Evolutionary conservation across 2,797 vertebrate species (phyloP).

Genomic region (Clarias fuscus): DNA sequence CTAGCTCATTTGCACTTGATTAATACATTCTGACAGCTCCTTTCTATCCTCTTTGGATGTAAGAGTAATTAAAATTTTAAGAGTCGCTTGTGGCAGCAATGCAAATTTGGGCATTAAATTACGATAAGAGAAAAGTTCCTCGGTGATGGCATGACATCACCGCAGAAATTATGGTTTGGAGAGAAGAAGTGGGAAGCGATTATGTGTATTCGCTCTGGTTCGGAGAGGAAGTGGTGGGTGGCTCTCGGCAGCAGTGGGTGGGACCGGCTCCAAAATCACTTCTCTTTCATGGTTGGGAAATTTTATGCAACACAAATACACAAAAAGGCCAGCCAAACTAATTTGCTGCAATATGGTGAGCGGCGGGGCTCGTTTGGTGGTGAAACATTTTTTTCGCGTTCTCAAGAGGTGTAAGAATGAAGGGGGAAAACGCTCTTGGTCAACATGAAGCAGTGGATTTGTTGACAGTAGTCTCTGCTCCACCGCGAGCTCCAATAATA

Average conservation of each 20-base stretch:
- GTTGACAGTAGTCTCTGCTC: neutral
- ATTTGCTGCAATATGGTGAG: slow-evolving; percentile 22
- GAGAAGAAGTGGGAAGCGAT: slow-evolving; percentile 3
- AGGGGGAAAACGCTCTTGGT: neutral
- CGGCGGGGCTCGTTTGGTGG: neutral
- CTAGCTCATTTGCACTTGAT: slow-evolving; percentile 48
- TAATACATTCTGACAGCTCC: slow-evolving; percentile 38
- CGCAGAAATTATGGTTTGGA: slow-evolving; percentile 1
- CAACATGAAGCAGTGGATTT: neutral
- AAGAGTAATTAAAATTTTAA: slow-evolving; percentile 50
- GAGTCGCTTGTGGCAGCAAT: slow-evolving; percentile 25
- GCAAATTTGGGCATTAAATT: slow-evolving; percentile 20
- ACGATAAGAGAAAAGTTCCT: neutral
- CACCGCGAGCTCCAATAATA: neutral
- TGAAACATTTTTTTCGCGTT: neutral
- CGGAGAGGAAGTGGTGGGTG: slow-evolving; percentile 10
- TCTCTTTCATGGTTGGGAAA: slow-evolving; percentile 12
- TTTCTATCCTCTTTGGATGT: slow-evolving; percentile 32
- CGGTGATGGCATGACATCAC: neutral
- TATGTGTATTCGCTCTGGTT: neutral
- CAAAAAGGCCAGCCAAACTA: slow-evolving; percentile 8
- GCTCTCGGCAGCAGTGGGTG: slow-evolving; percentile 16
- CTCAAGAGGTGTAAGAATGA: neutral
- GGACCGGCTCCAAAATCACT: slow-evolving; percentile 9
- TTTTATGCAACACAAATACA: slow-evolving; percentile 12